Evolutionary conservation across 2,888 invertebrate genomes (phyloP).

Genomic region (Venustoraphidia nigricollis): DNA sequence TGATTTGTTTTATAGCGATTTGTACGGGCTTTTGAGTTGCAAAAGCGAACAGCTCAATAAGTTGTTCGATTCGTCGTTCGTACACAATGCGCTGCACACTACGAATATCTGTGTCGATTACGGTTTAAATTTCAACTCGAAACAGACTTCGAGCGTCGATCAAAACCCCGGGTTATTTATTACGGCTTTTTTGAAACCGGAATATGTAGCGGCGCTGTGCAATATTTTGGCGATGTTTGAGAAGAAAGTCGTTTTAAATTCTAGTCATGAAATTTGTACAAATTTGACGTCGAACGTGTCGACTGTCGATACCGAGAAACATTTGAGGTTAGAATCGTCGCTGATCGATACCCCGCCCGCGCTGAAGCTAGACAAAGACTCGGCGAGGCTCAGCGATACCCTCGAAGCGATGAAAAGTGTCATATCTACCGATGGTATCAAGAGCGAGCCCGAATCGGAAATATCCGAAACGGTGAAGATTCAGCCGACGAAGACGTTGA

Average conservation of each 20-base stretch:
- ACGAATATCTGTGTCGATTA: conserved; percentile 42
- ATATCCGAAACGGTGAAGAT: conserved; percentile 15
- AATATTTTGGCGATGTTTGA: conserved; percentile 55
- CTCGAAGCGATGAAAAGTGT: too few relatives aligned
- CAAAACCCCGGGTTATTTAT: conserved; percentile 38
- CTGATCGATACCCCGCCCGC: too few relatives aligned
- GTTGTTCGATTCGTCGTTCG: conserved; percentile 41
- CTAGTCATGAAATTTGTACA: conserved; percentile 26
- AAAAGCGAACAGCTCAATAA: conserved; percentile 40
- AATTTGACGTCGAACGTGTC: neutral
- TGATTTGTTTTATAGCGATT: conserved; percentile 49
- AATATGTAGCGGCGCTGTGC: conserved; percentile 63
- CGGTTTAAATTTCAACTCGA: conserved; percentile 45
- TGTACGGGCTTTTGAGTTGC: conserved; percentile 62
- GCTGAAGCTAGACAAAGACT: too few relatives aligned
- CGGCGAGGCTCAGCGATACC: too few relatives aligned
- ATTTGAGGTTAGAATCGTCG: too few relatives aligned
- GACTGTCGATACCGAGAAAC: too few relatives aligned
- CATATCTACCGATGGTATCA: too few relatives aligned
- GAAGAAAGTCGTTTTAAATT: conserved; percentile 48
- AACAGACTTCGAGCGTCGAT: conserved; percentile 34
- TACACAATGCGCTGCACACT: conserved; percentile 43
- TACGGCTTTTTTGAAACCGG: conserved; percentile 44
- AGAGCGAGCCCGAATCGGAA: too few relatives aligned
- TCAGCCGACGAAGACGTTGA: conserved; percentile 19